Percentiles rank a stretch among this genome's conserved stretches.
These are phyloP conservation scores for Elegia similella DNA, from an alignment of 2,888 invertebrate genomes.

Conservation along the genomic window DNA sequence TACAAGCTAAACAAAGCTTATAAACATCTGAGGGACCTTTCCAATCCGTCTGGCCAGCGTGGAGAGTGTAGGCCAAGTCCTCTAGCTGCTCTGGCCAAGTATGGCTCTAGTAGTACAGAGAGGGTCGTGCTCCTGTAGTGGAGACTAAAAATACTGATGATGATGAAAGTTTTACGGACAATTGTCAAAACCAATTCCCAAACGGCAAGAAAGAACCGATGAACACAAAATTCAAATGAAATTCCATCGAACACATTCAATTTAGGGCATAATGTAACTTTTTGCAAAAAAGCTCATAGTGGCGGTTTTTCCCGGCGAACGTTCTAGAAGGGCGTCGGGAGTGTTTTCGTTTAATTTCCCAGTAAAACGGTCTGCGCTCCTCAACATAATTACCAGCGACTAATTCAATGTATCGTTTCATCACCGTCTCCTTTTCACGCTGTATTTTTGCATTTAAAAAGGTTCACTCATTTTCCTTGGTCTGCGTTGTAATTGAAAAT, in stretches of 20 bases:
- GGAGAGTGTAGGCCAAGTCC: no score
- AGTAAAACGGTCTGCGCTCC: constrained; percentile 62
- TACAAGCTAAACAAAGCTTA: no score
- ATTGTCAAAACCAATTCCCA: not conserved
- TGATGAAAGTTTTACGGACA: not conserved
- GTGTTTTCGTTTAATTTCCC: constrained; percentile 76
- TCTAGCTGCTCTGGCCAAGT: no score
- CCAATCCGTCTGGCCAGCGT: no score
- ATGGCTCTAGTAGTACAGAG: no score
- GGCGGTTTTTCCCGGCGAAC: constrained; percentile 36
- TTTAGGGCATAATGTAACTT: not conserved
- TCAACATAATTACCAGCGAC: constrained; percentile 63
- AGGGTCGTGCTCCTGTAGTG: no score
- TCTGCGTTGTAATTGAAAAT: constrained; percentile 45
- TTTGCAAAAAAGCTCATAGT: constrained; percentile 7
- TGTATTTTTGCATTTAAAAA: constrained; percentile 62
- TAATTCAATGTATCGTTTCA: constrained; percentile 62
- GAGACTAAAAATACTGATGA: no score
- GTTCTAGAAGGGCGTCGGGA: constrained; percentile 37
- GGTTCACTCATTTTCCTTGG: constrained; percentile 41
- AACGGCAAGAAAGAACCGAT: not conserved
- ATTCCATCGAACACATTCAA: not conserved
- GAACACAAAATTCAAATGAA: not conserved
- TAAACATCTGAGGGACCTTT: no score
- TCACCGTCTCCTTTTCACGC: constrained; percentile 52